A percentile compares a stretch with the other conserved stretches of the same genome.
Conservation (phyloP, 2,113 vertebrate genomes). For the Alouatta palliata region DNA sequence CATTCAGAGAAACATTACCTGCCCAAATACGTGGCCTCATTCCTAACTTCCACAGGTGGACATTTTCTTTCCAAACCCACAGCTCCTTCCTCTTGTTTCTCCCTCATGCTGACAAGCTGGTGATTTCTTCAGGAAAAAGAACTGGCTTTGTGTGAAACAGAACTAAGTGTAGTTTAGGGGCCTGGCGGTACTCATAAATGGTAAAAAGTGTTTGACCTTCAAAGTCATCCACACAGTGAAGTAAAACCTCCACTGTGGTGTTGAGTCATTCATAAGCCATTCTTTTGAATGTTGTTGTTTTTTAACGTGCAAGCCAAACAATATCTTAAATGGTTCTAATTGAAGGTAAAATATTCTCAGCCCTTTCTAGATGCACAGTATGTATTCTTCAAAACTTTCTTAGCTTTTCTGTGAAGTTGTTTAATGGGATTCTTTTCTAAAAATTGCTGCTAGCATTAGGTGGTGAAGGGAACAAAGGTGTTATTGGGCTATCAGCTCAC, state of each 20-base stretch:
- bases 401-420: not conserved
- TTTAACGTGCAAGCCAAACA: not conserved
- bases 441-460: not conserved
- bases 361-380: not conserved
- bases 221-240: not conserved
- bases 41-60: conserved; percentile 42
- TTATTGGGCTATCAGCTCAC: not conserved
- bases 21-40: conserved; percentile 38
- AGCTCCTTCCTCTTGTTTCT: rapidly evolving
- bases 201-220: conserved; percentile 55
- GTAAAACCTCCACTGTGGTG: rapidly evolving
- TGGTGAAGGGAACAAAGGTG: conserved; percentile 35
- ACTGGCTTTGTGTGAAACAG: conserved; percentile 63
- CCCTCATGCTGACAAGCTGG: not conserved
- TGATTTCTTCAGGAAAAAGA: conserved; percentile 52
- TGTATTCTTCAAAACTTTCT: not conserved
- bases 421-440: conserved; percentile 27
- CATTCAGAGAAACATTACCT: conserved; percentile 53
- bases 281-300: not conserved
- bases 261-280: rapidly evolving
- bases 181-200: not conserved
- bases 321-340: not conserved
- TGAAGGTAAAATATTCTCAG: not conserved
- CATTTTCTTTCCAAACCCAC: not conserved
- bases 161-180: conserved; percentile 50